These are phyloP conservation scores for Gymnosoma rotundatum DNA, from an alignment of 2,888 invertebrate species.

Conservation along the genomic window DNA sequence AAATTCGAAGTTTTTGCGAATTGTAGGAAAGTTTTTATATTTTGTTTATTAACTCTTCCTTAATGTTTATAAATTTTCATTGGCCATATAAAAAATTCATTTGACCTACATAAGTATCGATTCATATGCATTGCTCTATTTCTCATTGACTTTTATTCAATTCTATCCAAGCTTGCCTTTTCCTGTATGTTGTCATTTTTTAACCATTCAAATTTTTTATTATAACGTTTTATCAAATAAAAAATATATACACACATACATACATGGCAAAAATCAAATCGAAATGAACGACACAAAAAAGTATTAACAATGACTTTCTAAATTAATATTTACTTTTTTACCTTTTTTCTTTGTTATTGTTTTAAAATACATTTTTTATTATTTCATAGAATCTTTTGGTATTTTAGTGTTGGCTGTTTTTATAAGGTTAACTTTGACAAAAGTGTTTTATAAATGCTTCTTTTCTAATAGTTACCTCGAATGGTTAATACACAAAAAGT, in stretches of 20 bases:
- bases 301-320: no score
- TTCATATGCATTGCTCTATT: background rate
- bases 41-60: background rate
- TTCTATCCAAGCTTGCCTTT: background rate
- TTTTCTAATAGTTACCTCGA: conserved; percentile 9
- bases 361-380: conserved; percentile 14
- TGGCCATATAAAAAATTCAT: background rate
- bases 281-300: no score
- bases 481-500: conserved; percentile 15
- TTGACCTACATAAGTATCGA: background rate
- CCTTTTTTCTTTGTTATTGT: background rate
- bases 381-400: conserved; percentile 22
- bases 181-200: background rate
- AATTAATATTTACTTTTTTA: background rate
- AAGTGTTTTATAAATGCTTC: background rate
- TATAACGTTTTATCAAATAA: conserved; percentile 1
- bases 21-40: no score
- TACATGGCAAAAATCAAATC: no score
- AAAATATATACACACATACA: background rate
- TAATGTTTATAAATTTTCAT: background rate
- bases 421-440: conserved; percentile 8
- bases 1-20: no score
- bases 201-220: conserved; percentile 1
- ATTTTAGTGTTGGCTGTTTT: conserved; percentile 23
- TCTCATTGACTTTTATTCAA: conserved; percentile 22